phyloP scores from a whole-genome alignment of 2,797 vertebrate species.

The Pachyuromys duprasi region DNA sequence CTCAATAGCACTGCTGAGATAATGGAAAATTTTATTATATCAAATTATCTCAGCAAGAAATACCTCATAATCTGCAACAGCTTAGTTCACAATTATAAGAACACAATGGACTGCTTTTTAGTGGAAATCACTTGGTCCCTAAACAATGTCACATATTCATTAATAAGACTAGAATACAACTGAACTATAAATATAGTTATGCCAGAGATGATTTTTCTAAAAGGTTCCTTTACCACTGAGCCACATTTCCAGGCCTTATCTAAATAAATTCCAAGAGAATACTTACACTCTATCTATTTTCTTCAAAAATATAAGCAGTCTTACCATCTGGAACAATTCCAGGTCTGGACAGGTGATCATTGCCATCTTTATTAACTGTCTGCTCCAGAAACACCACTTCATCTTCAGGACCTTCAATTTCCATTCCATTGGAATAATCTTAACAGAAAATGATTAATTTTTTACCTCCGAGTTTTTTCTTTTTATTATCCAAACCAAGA shows the following conservation, averaged over 20 bases:
- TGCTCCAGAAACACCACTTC: conserved; percentile 80
- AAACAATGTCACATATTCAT: background rate
- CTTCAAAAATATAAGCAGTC: conserved; percentile 48
- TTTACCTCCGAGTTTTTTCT: background rate
- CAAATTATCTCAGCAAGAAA: conserved; percentile 29
- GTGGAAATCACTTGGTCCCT: conserved; percentile 11
- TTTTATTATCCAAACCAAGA: conserved; percentile 6
- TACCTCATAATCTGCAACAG: background rate
- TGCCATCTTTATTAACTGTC: conserved; percentile 60
- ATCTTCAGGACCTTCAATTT: conserved; percentile 83
- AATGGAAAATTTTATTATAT: too few relatives aligned
- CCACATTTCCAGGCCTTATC: background rate
- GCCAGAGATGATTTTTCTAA: background rate
- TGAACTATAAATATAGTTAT: background rate
- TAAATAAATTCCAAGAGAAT: background rate
- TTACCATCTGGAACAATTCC: conserved; percentile 87
- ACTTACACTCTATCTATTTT: background rate
- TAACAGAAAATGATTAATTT: conserved; percentile 69
- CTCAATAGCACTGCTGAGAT: background rate
- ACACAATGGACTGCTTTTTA: background rate
- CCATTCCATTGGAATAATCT: conserved; percentile 87
- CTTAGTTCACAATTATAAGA: conserved; percentile 22
- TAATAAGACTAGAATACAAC: background rate
- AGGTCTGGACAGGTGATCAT: conserved; percentile 71
- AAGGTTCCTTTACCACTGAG: background rate